A percentile compares a stretch with the other conserved stretches of the same genome.
These are phyloP conservation scores for Lasiurus cinereus DNA, from an alignment of 2,113 vertebrate genomes.

Conservation along the genomic window DNA sequence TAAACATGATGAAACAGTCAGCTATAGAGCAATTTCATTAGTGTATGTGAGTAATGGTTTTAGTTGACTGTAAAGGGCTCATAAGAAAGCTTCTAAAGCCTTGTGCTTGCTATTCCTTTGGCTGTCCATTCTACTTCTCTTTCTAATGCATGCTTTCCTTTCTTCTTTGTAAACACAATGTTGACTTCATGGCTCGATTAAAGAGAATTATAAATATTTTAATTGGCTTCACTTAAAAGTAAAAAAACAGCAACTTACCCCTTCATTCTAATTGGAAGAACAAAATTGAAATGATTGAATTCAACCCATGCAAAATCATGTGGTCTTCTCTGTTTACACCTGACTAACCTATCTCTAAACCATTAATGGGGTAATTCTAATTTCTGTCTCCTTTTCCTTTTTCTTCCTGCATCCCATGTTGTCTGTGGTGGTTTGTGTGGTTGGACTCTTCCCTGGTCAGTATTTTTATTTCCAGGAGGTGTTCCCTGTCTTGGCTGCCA, in stretches of 20 bases:
- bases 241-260: background rate
- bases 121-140: conserved; percentile 70
- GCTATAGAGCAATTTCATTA: conserved; percentile 77
- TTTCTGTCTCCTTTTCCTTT: conserved; percentile 95
- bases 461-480: conserved; percentile 99
- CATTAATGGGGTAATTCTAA: conserved; percentile 91
- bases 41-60: conserved; percentile 76
- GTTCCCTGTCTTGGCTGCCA: conserved; percentile 97
- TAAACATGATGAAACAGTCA: conserved; percentile 77
- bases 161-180: conserved; percentile 82
- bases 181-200: conserved; percentile 81
- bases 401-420: conserved; percentile 93
- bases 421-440: conserved; percentile 94
- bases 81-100: conserved; percentile 62
- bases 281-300: conserved; percentile 58
- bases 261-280: conserved; percentile 62
- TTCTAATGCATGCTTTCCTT: conserved; percentile 80
- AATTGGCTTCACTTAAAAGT: conserved; percentile 64
- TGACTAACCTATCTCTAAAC: conserved; percentile 87
- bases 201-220: conserved; percentile 56
- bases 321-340: conserved; percentile 83
- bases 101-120: conserved; percentile 68
- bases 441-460: conserved; percentile 98
- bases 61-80: conserved; percentile 53
- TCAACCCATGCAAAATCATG: conserved; percentile 76